Evolutionary conservation across 2,888 invertebrate species (phyloP).

Genomic region (Agriopis aurantiaria): DNA sequence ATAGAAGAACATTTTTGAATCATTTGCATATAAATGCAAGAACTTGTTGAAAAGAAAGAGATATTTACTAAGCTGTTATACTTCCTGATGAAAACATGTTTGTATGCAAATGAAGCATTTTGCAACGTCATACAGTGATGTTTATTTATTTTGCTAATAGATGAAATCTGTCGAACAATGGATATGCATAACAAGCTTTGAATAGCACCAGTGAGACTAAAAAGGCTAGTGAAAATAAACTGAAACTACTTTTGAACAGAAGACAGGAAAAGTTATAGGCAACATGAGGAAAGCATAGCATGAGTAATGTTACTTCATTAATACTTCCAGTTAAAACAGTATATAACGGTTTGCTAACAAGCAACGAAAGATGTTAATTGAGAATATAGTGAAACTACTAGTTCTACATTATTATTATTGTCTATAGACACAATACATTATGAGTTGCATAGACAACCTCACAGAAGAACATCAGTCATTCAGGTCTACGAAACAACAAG

Average conservation of each 20-base stretch:
- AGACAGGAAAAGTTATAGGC: neutral
- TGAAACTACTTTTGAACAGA: neutral
- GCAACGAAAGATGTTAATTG: too few species aligned
- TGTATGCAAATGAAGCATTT: neutral
- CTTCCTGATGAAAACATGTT: neutral
- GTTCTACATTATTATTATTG: neutral
- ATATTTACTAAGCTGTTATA: neutral
- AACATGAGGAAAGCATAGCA: neutral
- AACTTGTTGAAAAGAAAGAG: neutral
- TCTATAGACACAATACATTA: neutral
- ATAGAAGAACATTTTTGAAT: neutral
- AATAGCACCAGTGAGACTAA: neutral
- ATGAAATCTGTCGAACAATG: neutral
- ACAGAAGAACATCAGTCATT: neutral
- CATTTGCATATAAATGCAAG: neutral
- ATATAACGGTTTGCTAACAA: too few species aligned
- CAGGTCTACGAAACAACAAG: neutral
- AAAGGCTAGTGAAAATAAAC: neutral
- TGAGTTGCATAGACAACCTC: neutral
- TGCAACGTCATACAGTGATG: neutral
- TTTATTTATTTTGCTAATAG: neutral
- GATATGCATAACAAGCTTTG: neutral
- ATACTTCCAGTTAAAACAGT: neutral
- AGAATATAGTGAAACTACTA: neutral
- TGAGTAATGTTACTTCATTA: neutral